Evolutionary conservation across 2,888 invertebrate genomes (phyloP).

Genomic region (Willowsia nigromaculata): DNA sequence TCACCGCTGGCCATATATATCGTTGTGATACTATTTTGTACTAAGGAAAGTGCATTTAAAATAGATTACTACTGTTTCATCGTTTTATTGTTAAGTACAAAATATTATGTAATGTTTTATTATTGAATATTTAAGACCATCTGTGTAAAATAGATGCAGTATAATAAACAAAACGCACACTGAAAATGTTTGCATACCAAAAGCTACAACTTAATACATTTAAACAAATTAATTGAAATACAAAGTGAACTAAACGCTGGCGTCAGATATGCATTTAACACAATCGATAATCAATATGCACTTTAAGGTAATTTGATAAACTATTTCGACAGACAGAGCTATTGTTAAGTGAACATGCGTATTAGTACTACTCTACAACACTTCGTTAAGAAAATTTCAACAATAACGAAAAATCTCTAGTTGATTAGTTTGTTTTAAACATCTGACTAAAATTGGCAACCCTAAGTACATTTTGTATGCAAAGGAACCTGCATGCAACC

Average conservation of each 20-base stretch:
- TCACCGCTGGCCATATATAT: conserved; percentile 14
- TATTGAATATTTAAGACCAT: not conserved
- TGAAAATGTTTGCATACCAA: too few relatives aligned
- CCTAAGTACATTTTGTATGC: not conserved
- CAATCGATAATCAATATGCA: too few relatives aligned
- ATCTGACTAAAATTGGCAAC: conserved; percentile 48
- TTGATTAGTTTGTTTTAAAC: conserved; percentile 9
- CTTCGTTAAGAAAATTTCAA: not conserved
- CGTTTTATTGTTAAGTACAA: conserved; percentile 28
- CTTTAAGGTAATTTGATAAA: too few relatives aligned
- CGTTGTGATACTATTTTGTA: not conserved
- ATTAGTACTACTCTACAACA: too few relatives aligned
- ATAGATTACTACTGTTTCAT: not conserved
- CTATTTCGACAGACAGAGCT: too few relatives aligned
- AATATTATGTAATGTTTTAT: conserved; percentile 7
- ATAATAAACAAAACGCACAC: not conserved
- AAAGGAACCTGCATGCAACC: too few relatives aligned
- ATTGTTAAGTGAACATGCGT: too few relatives aligned
- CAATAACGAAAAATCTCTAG: not conserved
- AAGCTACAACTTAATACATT: too few relatives aligned
- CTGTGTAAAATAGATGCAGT: not conserved
- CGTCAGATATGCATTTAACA: too few relatives aligned
- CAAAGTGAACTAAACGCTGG: too few relatives aligned
- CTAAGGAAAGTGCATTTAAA: not conserved
- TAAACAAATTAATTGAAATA: too few relatives aligned